A percentile compares a stretch with the other conserved stretches of the same genome.
phyloP scores from a whole-genome alignment of 2,113 vertebrate species.

The Thermophis baileyi region DNA sequence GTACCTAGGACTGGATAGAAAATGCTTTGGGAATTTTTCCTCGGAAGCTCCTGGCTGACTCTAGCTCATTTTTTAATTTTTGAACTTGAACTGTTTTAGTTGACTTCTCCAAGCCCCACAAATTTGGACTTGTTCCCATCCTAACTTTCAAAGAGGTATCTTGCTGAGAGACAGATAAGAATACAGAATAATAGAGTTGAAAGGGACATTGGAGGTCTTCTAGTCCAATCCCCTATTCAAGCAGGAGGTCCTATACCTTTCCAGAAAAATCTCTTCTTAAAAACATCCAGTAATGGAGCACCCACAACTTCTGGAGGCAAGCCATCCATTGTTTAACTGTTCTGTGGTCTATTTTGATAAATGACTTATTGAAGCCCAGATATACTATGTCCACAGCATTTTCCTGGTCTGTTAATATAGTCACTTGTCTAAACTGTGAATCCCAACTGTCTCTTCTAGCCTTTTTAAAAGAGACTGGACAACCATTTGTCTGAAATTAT shows the following conservation, averaged over 20 bases:
- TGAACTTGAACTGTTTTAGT: neutral
- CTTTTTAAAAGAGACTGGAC: neutral
- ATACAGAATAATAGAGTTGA: neutral
- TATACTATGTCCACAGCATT: neutral
- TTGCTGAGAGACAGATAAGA: neutral
- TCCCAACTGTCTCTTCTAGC: neutral
- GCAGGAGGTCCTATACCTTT: neutral
- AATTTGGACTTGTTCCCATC: neutral
- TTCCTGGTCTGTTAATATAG: neutral
- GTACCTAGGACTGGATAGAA: neutral
- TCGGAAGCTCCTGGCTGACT: neutral
- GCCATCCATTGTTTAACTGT: neutral
- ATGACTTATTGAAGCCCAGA: neutral
- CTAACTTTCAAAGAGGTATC: neutral
- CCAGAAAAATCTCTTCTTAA: neutral
- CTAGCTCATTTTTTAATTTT: neutral
- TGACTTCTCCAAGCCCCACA: neutral
- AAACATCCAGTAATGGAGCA: neutral
- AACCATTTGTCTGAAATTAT: neutral
- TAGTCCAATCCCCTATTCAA: neutral
- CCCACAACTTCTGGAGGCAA: neutral
- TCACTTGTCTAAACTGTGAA: neutral
- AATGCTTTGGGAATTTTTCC: neutral
- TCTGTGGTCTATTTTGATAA: neutral
- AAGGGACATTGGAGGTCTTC: neutral